Evolutionary conservation across 2,888 invertebrate genomes (phyloP), one percentile per base, ranked within the genome.

Genomic region (Eulithis prunata): DNA sequence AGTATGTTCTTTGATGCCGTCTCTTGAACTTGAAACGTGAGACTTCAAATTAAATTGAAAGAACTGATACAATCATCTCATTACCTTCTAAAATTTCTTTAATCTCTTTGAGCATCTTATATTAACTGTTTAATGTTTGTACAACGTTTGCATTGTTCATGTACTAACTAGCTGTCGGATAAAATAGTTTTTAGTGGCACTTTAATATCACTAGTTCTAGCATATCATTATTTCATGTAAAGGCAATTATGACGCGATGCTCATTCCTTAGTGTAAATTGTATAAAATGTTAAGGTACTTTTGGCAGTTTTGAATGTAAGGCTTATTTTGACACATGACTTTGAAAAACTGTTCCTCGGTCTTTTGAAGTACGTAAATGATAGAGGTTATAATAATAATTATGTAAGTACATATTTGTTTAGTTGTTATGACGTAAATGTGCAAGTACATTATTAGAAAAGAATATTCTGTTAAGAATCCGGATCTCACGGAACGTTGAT

Each of bases 401-500:
- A 32, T 32, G 2, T 32, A 32, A 3, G 32, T 32, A 32, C 32
- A 3, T 32, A 4, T 4, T 32, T 32, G 21, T 21, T 21, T 21
- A 21, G 21, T 21, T 21, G 21, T 21, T 21, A 21, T 21, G 21
- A 21, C 21, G 21, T 21, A 21, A 21, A 32, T 6, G 32, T 32
- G 32, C 6, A 32, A 3, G 36, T n/a, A n/a, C 53, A 13, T 53
- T 53, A 52, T 52, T 52, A 2, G 5, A 47, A 14, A 13, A 51
- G 41, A n/a, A 13, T 14, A 51, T 46, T 57, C 38, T 14, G 21
- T 43, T 67, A 66, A 67, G 68, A 77, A 80, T 72, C 85, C 85
- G 83, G 82, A 87, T 84, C 85, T 85, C 79, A 77, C 79, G 78
- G 78, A 79, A 75, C 81, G 81, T 81, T 80, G 83, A 81, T 86